These are phyloP conservation scores for Eremophila alpestris DNA, from an alignment of 2,797 vertebrate species.

Conservation along the genomic window DNA sequence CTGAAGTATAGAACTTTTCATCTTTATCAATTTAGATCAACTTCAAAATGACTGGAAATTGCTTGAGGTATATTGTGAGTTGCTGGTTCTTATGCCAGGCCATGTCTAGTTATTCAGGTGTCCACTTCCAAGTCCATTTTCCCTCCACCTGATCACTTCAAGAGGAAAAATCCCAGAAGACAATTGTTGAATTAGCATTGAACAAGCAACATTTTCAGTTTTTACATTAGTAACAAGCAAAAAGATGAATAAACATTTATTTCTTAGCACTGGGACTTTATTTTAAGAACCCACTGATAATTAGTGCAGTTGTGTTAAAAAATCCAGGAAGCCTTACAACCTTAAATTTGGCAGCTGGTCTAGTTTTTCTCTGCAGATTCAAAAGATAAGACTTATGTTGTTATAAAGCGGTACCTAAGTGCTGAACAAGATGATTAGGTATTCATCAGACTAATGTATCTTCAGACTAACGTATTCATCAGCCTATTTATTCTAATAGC, in stretches of 20 bases:
- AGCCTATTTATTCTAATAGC: not conserved
- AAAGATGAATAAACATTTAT: not conserved
- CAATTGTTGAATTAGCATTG: not conserved
- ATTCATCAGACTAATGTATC: not conserved
- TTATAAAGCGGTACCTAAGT: not conserved
- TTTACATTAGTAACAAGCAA: not conserved
- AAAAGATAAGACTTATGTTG: not conserved
- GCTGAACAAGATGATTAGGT: not conserved
- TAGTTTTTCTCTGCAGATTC: not conserved
- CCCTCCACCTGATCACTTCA: not conserved
- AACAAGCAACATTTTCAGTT: not conserved
- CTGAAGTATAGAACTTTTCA: not conserved
- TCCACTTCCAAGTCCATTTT: not conserved
- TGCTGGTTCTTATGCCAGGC: not conserved
- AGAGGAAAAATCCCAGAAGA: fast-evolving
- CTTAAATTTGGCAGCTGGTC: not conserved
- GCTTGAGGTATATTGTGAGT: not conserved
- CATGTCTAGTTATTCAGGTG: not conserved
- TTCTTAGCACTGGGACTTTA: not conserved
- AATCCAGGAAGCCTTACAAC: not conserved
- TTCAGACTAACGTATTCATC: not conserved
- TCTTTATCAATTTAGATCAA: not conserved
- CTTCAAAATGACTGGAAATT: not conserved
- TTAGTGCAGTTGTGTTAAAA: not conserved
- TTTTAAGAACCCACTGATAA: not conserved